Base-by-base conservation (phyloP, 64 coral and sea anemone species). In the Exaiptasia diaphana region DNA sequence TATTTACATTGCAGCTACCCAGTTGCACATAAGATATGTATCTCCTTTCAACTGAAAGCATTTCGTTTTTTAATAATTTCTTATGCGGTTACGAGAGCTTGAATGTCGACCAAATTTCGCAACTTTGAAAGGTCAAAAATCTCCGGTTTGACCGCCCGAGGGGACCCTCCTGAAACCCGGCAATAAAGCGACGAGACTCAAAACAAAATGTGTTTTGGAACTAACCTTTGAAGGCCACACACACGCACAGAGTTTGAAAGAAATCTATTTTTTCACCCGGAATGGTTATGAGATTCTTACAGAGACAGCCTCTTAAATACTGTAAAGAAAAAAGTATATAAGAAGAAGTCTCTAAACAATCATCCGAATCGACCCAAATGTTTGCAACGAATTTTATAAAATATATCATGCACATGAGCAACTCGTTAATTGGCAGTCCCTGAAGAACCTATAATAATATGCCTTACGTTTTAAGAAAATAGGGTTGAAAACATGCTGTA, bases 261-360 rank as follows among this genome's bases (percentile, higher is more conserved):
- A 67, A 67, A 67, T 67, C 62, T 67, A 38, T 67, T 38, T 10
- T 28, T 30, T 67, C 27, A 38, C 62, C n/a, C 4, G 33, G 33
- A 67, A 6, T 67, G 21, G 62, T 67, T 38, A 33, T 67, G 62
- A 1, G 62, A 29, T 67, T 67, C 62, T 67, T 67, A 67, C 62
- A 67, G 62, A 67, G 4, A 67, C 62, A 67, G 4, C 62, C 62
- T 67, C 62, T 67, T 67, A 67, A 65, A n/a, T 61, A 61, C 5
- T 4, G 5, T 6, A 61, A 61, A 61, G 5, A 6, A 61, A 61
- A 46, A 46, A 15, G 43, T 7, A 46, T 46, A 46, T 15, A 46
- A 46, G 6, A 46, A 46, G 15, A 46, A 46, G 43, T 46, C 15
- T 46, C 6, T 46, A 6, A 46, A 46, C 5, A 46, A 15, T 46